Conservation (phyloP, 2,797 vertebrate genomes). For the Gobio occitaniae region DNA sequence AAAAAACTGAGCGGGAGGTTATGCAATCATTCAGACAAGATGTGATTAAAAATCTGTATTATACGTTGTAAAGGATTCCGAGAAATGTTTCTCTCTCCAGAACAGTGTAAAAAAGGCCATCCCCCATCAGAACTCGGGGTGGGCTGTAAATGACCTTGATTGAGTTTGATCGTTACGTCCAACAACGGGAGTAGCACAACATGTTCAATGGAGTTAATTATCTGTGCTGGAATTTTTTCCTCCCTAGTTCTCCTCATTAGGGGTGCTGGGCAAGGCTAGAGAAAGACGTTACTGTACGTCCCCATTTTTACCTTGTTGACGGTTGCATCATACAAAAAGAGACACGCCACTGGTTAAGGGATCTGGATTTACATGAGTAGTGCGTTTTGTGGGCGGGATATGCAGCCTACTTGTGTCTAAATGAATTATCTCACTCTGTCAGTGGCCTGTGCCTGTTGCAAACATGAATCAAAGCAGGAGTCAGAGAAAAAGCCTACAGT, state of each 20-base stretch:
- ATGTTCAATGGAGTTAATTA: constrained; percentile 74
- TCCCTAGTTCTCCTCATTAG: constrained; percentile 69
- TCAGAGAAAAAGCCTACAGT: background rate
- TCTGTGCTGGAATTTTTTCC: constrained; percentile 71
- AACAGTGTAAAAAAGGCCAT: background rate
- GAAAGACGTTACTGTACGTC: background rate
- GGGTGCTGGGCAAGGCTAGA: constrained; percentile 21
- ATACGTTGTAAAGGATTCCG: background rate
- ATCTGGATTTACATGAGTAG: constrained; percentile 13
- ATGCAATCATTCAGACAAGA: background rate
- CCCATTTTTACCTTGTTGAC: background rate
- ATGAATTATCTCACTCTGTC: constrained; percentile 27
- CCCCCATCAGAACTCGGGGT: constrained; percentile 50
- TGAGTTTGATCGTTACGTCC: constrained; percentile 70
- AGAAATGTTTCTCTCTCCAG: constrained; percentile 22
- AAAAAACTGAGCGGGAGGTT: background rate
- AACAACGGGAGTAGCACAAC: constrained; percentile 66
- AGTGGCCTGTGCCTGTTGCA: background rate
- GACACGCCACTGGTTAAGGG: background rate
- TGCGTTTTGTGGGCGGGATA: constrained; percentile 4
- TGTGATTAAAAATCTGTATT: background rate
- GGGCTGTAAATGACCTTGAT: constrained; percentile 70
- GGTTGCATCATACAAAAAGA: constrained; percentile 16
- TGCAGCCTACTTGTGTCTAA: constrained; percentile 37
- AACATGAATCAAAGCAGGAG: constrained; percentile 9